A percentile compares a stretch with the other conserved stretches of the same genome.
These are phyloP conservation scores for Dipodomys merriami DNA, from an alignment of 2,113 vertebrate genomes.

Conservation along the genomic window DNA sequence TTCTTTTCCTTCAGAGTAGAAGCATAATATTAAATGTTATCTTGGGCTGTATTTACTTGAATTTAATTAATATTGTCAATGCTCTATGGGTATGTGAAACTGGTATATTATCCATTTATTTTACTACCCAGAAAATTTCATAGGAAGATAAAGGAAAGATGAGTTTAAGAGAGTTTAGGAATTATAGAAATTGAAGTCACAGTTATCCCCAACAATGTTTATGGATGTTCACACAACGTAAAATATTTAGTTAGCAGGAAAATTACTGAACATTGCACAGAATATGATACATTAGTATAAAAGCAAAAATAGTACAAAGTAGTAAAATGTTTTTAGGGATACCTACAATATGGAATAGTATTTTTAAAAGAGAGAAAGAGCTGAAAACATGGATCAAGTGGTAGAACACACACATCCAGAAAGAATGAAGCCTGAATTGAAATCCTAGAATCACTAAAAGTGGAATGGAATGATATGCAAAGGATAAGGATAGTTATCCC, in stretches of 20 bases:
- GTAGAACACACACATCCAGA: too few species aligned
- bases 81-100: neutral
- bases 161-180: neutral
- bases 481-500: neutral
- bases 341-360: neutral
- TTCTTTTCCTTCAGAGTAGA: neutral
- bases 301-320: constrained; percentile 10
- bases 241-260: neutral
- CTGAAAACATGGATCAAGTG: too few species aligned
- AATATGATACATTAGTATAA: neutral
- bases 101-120: neutral
- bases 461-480: neutral
- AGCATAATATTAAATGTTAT: neutral
- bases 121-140: constrained; percentile 14
- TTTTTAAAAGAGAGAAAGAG: neutral
- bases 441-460: too few species aligned
- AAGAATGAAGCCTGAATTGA: too few species aligned
- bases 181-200: neutral
- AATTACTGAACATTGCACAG: neutral
- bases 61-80: constrained; percentile 17
- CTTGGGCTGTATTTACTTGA: neutral
- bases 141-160: neutral
- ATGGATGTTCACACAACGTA: neutral
- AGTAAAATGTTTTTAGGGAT: neutral
- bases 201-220: neutral